A percentile compares a stretch with the other conserved stretches of the same genome.
Conservation (phyloP, 2,797 vertebrate species). For the Cirrhinus molitorella region DNA sequence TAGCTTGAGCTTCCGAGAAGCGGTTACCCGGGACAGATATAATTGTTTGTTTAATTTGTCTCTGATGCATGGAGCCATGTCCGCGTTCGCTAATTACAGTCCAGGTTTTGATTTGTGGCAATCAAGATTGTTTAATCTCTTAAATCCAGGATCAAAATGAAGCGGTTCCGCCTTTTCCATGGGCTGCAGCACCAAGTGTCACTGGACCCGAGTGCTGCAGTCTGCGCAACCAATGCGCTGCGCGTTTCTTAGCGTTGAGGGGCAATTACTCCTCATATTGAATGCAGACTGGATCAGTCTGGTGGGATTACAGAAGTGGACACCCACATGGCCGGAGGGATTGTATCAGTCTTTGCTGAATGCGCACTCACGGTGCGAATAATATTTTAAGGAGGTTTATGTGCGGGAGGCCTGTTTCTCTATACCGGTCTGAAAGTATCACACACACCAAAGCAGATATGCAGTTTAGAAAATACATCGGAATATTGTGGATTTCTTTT, state of each 20-base stretch:
- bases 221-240: constrained; percentile 14
- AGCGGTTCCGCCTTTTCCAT: constrained; percentile 39
- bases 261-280: constrained; percentile 49
- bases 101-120: constrained; percentile 48
- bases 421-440: not conserved
- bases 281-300: constrained; percentile 35
- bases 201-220: not conserved
- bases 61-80: constrained; percentile 72
- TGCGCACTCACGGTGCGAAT: constrained; percentile 3
- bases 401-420: not conserved
- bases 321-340: constrained; percentile 46
- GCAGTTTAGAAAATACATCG: not conserved
- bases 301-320: constrained; percentile 47
- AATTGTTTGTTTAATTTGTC: constrained; percentile 79
- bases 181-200: not conserved
- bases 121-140: constrained; percentile 47
- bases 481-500: not conserved
- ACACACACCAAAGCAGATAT: not conserved
- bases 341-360: constrained; percentile 31
- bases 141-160: constrained; percentile 42
- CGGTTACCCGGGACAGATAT: constrained; percentile 62
- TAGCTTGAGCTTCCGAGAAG: constrained; percentile 68
- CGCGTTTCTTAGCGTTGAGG: constrained; percentile 42
- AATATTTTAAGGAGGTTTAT: constrained; percentile 42
- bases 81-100: constrained; percentile 74